These are phyloP conservation scores for Heliconius congener DNA, from an alignment of 1,140 invertebrate species.

Conservation along the genomic window DNA sequence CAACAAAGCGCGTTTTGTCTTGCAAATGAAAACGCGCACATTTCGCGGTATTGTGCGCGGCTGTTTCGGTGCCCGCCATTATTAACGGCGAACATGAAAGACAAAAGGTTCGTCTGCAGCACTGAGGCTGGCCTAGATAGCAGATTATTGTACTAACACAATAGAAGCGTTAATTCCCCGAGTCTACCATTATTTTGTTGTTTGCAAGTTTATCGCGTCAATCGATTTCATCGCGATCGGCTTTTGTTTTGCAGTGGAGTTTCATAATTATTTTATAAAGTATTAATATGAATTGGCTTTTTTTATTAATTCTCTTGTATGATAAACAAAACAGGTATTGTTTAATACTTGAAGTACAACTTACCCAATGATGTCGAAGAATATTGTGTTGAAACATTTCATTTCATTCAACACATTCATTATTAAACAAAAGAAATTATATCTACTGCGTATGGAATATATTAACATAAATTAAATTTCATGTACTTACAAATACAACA, in stretches of 20 bases:
- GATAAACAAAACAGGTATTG: not conserved
- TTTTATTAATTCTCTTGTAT: not conserved
- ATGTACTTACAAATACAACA: not conserved
- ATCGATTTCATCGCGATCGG: conserved; percentile 71
- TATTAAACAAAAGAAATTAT: not conserved
- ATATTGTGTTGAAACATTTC: not conserved
- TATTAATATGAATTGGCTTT: conserved; percentile 11
- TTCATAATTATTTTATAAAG: conserved; percentile 19
- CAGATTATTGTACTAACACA: conserved; percentile 81
- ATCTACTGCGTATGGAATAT: no score
- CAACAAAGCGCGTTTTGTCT: conserved; percentile 81
- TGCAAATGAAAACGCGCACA: conserved; percentile 81
- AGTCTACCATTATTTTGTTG: conserved; percentile 79
- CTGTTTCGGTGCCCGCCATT: conserved; percentile 81
- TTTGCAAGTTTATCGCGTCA: conserved; percentile 79
- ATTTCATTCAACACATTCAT: not conserved
- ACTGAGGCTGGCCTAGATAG: conserved; percentile 81
- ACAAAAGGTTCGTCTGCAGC: conserved; percentile 81
- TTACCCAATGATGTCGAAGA: not conserved
- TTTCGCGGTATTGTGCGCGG: conserved; percentile 81
- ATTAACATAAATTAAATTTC: no score
- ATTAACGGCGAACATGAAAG: conserved; percentile 82
- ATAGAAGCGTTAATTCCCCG: conserved; percentile 81
- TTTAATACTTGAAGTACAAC: not conserved
- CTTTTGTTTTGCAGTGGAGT: conserved; percentile 57